Evolutionary conservation across 2,797 vertebrate genomes (phyloP), one percentile per base, ranked within the genome.

Genomic region (Geotrypetes seraphini): DNA sequence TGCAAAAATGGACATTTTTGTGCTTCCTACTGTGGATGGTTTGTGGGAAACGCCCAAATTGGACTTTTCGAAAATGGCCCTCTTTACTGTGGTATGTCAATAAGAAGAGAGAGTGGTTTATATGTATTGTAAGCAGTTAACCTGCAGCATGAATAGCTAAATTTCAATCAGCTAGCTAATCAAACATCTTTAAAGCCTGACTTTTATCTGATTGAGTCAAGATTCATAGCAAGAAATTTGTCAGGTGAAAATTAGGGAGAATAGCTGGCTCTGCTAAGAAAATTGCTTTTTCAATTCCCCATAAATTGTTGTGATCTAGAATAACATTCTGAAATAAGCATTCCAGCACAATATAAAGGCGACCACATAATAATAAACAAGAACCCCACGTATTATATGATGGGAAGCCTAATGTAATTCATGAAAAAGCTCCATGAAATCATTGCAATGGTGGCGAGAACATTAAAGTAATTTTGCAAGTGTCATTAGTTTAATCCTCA

Each of bases 201-300:
- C 37, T 57, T 61, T 63, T 60, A 48, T 66, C 49, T 58, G 57
- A 54, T 48, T 34, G 46, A 48, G 46, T 58, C 47, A 43, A 53
- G 47, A 39, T 42, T 48, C 53, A 51, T 29, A 60, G 45, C 32
- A 59, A 43, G 61, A 50, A 51, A 28, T 57, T 42, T 53, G 54
- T 33, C 63, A 58, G 38, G 34, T 43, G 53, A 71, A 67, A 66
- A 67, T 64, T 60, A 66, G 36, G 33, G 42, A 61, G 47, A 69
- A 60, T 55, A 64, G 50, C 53, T 52, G 45, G 44, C 29, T 38
- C 46, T 52, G 49, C 42, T 30, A 48, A 49, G 55, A 66, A 70
- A 70, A 69, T 63, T 55, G 27, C 27, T 64, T 67, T 69, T 71
- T 56, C 50, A 57, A 40, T 69, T 61, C 31, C 41, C 47, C 33